Percentiles rank a stretch among this genome's conserved stretches.
Conservation (phyloP, 2,113 vertebrate genomes). For the Gyps fulvus region DNA sequence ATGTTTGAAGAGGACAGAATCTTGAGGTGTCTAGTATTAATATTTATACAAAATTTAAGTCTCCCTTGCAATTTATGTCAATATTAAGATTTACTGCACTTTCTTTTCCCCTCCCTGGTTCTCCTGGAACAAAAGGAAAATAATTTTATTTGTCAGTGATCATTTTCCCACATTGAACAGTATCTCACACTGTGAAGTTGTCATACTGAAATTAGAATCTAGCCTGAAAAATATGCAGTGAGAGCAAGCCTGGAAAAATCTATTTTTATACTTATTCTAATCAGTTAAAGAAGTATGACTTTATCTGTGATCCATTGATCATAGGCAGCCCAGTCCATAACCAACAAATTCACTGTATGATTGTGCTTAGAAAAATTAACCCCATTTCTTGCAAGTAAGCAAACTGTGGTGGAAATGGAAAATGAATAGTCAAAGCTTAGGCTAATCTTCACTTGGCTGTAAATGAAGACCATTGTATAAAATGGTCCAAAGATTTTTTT, state of each 20-base stretch:
- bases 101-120: neutral
- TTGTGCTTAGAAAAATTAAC: neutral
- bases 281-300: constrained; percentile 9
- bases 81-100: neutral
- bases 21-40: neutral
- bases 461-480: neutral
- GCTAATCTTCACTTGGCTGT: neutral
- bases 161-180: neutral
- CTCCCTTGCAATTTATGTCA: neutral
- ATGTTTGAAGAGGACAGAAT: neutral
- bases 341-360: neutral
- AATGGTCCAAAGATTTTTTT: neutral
- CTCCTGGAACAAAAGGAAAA: constrained; percentile 2
- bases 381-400: neutral
- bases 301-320: neutral
- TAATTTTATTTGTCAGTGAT: neutral
- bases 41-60: constrained; percentile 1
- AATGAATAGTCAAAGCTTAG: neutral
- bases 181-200: constrained; percentile 14
- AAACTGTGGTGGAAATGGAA: neutral
- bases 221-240: constrained; percentile 28
- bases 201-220: constrained; percentile 39
- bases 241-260: neutral
- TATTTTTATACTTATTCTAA: constrained; percentile 42
- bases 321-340: neutral